A percentile compares a stretch with the other conserved stretches of the same genome.
These are phyloP conservation scores for Ganaspis sp. DNA, from an alignment of 1,140 invertebrate species.

Conservation along the genomic window DNA sequence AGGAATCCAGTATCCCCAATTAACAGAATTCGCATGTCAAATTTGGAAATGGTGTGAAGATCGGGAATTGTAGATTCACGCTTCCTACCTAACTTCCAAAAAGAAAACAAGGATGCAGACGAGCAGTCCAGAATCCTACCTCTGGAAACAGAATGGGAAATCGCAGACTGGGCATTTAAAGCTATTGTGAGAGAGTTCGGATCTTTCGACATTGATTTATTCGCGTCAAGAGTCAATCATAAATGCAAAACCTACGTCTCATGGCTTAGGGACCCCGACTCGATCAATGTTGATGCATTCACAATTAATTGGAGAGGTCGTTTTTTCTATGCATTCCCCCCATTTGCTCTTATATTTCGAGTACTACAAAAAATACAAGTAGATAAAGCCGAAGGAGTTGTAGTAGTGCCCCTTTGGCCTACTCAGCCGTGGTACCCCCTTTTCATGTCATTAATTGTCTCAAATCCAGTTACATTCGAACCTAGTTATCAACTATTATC, in stretches of 20 bases:
- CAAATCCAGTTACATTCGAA: conserved; percentile 12
- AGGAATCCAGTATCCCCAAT: too few species aligned
- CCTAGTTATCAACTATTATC: conserved; percentile 42
- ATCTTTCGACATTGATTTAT: conserved; percentile 49
- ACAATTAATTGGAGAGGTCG: conserved; percentile 38
- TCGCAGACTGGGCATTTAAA: conserved; percentile 29
- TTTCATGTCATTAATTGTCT: conserved; percentile 30
- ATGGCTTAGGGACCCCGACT: conserved; percentile 39
- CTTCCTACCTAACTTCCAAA: too few species aligned
- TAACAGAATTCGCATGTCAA: too few species aligned
- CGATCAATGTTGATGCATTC: conserved; percentile 43
- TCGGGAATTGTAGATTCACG: too few species aligned
- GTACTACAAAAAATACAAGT: conserved; percentile 38
- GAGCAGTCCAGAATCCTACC: conserved; percentile 4
- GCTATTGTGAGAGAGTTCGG: conserved; percentile 49
- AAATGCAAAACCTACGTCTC: conserved; percentile 48
- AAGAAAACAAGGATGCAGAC: too few species aligned
- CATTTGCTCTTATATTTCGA: conserved; percentile 2
- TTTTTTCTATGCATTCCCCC: conserved; percentile 45
- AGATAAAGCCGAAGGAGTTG: conserved; percentile 31
- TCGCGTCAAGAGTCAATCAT: conserved; percentile 47
- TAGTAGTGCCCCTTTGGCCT: conserved; percentile 32
- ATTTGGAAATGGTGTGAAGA: too few species aligned
- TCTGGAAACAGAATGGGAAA: conserved; percentile 28
- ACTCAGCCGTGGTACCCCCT: conserved; percentile 44